phyloP scores from a whole-genome alignment of 2,797 vertebrate species.

The Pangasius krempfi region DNA sequence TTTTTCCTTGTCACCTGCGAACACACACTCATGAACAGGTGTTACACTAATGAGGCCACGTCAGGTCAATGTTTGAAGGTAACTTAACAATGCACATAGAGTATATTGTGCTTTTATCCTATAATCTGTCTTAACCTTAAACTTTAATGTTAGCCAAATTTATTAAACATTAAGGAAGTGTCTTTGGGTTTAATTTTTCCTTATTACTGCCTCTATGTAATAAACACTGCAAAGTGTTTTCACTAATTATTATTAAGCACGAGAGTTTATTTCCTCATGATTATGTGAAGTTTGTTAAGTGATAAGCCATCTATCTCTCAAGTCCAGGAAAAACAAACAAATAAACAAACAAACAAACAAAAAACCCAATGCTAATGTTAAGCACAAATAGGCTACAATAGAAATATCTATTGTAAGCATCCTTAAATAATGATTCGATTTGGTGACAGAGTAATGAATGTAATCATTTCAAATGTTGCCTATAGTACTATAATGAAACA shows the following conservation, averaged over 20 bases:
- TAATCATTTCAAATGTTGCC: background rate
- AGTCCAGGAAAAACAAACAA: constrained; percentile 56
- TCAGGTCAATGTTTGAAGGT: constrained; percentile 25
- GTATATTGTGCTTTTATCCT: background rate
- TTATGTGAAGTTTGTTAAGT: constrained; percentile 58
- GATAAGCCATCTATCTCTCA: constrained; percentile 65
- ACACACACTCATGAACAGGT: constrained; percentile 42
- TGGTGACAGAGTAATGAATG: background rate
- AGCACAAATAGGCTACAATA: background rate
- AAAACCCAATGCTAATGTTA: constrained; percentile 26
- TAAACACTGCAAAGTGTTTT: constrained; percentile 64
- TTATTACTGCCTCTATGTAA: constrained; percentile 65
- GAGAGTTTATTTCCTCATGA: constrained; percentile 64
- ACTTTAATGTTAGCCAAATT: constrained; percentile 55
- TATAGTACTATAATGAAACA: background rate
- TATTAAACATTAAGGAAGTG: constrained; percentile 21
- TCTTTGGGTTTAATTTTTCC: constrained; percentile 57
- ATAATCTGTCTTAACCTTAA: constrained; percentile 1
- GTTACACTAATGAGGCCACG: constrained; percentile 31
- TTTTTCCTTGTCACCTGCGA: constrained; percentile 42
- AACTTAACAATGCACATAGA: background rate
- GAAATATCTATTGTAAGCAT: background rate
- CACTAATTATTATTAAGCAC: constrained; percentile 53
- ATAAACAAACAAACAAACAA: constrained; percentile 52
- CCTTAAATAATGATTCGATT: background rate